Evolutionary conservation across 1,140 invertebrate genomes (phyloP).

Genomic region (Saccostrea cuccullata): DNA sequence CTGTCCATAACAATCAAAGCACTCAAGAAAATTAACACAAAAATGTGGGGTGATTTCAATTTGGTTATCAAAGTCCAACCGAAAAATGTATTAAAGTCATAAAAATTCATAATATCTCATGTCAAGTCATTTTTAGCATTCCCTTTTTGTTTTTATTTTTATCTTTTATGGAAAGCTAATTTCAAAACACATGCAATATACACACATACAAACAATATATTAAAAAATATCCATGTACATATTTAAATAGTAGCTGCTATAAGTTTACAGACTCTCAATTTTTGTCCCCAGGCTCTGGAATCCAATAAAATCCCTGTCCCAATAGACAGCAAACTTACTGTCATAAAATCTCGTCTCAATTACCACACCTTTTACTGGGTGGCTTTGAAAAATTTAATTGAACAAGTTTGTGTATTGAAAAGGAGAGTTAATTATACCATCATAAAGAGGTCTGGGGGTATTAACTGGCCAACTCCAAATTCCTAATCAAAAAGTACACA

Average conservation of each 20-base stretch:
- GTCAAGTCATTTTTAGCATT: too few relatives aligned
- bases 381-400: constrained; percentile 14
- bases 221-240: too few relatives aligned
- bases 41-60: too few relatives aligned
- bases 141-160: background rate
- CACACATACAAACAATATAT: too few relatives aligned
- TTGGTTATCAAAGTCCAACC: too few relatives aligned
- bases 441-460: constrained; percentile 10
- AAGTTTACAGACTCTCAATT: background rate
- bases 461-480: constrained; percentile 5
- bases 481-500: constrained; percentile 23
- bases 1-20: background rate
- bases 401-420: constrained; percentile 31
- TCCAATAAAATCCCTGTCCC: background rate
- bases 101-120: too few relatives aligned
- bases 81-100: too few relatives aligned
- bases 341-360: constrained; percentile 22
- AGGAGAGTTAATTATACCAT: constrained; percentile 28
- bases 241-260: too few relatives aligned
- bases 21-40: background rate
- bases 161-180: too few relatives aligned
- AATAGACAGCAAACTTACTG: background rate
- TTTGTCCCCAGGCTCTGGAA: background rate
- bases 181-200: too few relatives aligned
- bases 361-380: background rate